These are phyloP conservation scores for Ctenosaura bakeri DNA, from an alignment of 2,797 vertebrate genomes.

Conservation along the genomic window DNA sequence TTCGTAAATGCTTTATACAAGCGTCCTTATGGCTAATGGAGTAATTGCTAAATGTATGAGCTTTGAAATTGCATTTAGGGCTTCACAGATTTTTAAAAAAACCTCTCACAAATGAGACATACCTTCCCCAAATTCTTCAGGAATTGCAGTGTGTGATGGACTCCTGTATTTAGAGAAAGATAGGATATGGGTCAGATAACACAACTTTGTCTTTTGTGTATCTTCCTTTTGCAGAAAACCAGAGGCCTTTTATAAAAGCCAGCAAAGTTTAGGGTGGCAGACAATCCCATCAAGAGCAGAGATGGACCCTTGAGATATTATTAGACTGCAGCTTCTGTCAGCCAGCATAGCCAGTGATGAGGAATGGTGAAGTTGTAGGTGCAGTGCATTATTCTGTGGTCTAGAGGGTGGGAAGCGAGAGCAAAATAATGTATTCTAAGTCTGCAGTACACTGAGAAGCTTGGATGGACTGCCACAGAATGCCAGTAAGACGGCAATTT, in stretches of 20 bases:
- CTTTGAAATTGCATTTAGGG: background rate
- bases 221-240: background rate
- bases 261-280: background rate
- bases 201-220: too few species aligned
- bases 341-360: too few species aligned
- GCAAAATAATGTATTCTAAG: background rate
- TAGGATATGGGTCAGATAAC: too few species aligned
- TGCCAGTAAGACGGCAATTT: background rate
- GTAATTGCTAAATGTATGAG: background rate
- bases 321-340: too few species aligned
- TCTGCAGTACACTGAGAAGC: too few species aligned
- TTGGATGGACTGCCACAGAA: background rate
- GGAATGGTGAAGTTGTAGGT: background rate
- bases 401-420: background rate
- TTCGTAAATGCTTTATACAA: background rate
- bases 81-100: background rate
- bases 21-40: background rate
- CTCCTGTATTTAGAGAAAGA: too few species aligned
- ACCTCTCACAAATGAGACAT: background rate
- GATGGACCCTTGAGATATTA: too few species aligned
- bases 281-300: background rate
- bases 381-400: background rate
- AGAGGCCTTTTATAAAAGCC: background rate
- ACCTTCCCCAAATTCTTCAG: background rate
- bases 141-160: background rate